Evolutionary conservation across 2,888 invertebrate species (phyloP).

Genomic region (Drosophila villosipedis): DNA sequence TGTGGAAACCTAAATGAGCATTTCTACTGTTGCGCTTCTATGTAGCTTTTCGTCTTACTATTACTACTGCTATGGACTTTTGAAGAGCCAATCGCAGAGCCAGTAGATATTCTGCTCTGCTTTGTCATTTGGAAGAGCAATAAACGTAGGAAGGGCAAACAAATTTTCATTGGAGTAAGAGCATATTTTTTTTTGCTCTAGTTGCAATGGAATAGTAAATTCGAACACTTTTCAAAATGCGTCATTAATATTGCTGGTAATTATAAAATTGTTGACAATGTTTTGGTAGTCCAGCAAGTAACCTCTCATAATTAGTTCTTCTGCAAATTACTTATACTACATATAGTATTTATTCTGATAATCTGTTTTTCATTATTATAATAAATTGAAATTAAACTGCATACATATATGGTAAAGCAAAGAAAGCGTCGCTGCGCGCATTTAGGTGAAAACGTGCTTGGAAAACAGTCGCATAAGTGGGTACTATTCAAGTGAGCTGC

Average conservation of each 20-base stretch:
- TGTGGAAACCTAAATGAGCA: too few species aligned
- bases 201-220: background rate
- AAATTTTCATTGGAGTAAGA: too few species aligned
- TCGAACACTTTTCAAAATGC: background rate
- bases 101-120: too few species aligned
- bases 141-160: too few species aligned
- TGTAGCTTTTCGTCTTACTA: too few species aligned
- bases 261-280: background rate
- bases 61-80: too few species aligned
- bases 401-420: background rate
- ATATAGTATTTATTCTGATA: background rate
- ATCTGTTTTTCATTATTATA: background rate
- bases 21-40: too few species aligned
- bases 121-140: too few species aligned
- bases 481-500: slow-evolving; percentile 4
- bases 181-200: too few species aligned
- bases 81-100: too few species aligned
- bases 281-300: background rate
- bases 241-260: background rate
- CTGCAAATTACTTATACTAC: background rate
- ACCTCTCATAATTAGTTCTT: background rate
- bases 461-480: background rate
- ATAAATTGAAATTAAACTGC: background rate
- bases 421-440: slow-evolving; percentile 33
- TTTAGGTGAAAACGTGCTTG: slow-evolving; percentile 18